Percentiles rank a stretch among this genome's conserved stretches.
Evolutionary conservation across 1,140 invertebrate genomes (phyloP).

Genomic region (Papilio machaon): DNA sequence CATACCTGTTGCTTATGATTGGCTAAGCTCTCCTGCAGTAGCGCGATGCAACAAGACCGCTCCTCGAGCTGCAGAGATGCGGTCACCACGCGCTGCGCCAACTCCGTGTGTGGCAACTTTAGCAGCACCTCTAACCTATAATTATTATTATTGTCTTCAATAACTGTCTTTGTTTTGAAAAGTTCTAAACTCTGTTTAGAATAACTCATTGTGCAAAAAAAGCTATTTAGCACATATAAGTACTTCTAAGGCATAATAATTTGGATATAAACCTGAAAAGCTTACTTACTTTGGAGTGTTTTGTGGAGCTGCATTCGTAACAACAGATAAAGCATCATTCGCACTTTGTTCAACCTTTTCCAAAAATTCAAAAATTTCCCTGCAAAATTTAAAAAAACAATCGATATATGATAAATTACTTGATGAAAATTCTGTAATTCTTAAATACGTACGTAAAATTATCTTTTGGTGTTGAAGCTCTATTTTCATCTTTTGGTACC

Average conservation of each 20-base stretch:
- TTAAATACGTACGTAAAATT: conserved; percentile 69
- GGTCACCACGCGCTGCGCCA: conserved; percentile 71
- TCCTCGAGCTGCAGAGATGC: conserved; percentile 71
- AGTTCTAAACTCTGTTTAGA: conserved; percentile 11
- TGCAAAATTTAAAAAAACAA: conserved; percentile 53
- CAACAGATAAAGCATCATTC: conserved; percentile 73
- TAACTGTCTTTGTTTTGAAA: no score
- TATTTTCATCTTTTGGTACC: conserved; percentile 55
- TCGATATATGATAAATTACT: not conserved
- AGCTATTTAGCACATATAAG: no score
- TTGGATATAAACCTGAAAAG: no score
- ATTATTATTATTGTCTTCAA: not conserved
- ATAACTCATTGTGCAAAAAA: not conserved
- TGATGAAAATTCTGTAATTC: not conserved
- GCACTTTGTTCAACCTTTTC: conserved; percentile 80
- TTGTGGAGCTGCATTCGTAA: conserved; percentile 66
- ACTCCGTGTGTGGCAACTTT: conserved; percentile 69
- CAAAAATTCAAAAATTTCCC: conserved; percentile 79
- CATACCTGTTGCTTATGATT: conserved; percentile 75
- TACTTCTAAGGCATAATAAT: no score
- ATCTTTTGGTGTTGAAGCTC: conserved; percentile 64
- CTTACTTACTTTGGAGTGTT: conserved; percentile 71
- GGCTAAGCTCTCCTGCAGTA: conserved; percentile 71
- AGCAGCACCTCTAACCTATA: conserved; percentile 64
- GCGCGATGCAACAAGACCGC: conserved; percentile 71